A percentile compares a stretch with the other conserved stretches of the same genome.
Evolutionary conservation across 2,888 invertebrate species (phyloP).

Genomic region (Euplexia lucipara): DNA sequence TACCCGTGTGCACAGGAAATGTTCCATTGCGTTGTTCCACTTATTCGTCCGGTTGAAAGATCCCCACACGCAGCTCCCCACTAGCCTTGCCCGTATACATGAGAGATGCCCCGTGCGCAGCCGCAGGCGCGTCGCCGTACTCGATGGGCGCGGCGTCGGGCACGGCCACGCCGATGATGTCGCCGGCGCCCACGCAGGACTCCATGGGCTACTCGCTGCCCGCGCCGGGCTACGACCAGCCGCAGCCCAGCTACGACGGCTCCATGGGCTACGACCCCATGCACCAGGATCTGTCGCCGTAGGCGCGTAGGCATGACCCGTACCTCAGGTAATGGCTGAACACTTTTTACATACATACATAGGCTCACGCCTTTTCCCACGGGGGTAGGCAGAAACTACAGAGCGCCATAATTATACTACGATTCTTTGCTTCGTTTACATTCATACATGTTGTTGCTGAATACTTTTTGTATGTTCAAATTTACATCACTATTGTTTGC

Average conservation of each 20-base stretch:
- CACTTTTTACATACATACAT: no score
- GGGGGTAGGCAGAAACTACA: no score
- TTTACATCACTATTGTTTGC: neutral
- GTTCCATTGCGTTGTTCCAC: no score
- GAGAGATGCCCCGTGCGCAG: slow-evolving; percentile 70
- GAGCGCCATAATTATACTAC: no score
- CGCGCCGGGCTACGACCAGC: slow-evolving; percentile 97
- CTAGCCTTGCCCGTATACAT: slow-evolving; percentile 56
- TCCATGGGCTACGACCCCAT: slow-evolving; percentile 98
- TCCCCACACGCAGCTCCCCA: slow-evolving; percentile 44
- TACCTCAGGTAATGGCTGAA: slow-evolving; percentile 33
- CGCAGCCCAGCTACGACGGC: slow-evolving; percentile 96
- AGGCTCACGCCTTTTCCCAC: no score
- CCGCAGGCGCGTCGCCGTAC: slow-evolving; percentile 95
- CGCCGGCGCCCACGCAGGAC: slow-evolving; percentile 97
- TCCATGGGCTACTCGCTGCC: slow-evolving; percentile 98
- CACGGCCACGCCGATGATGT: slow-evolving; percentile 98
- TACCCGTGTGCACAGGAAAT: no score
- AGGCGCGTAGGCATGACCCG: slow-evolving; percentile 65
- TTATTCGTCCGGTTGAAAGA: slow-evolving; percentile 28
- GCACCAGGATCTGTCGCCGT: slow-evolving; percentile 96
- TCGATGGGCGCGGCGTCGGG: slow-evolving; percentile 97
- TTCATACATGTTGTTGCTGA: no score
- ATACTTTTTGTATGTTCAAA: neutral
- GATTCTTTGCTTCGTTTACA: no score